Percentiles rank a stretch among this genome's conserved stretches.
These are phyloP conservation scores for Taenioides sp. DNA, from an alignment of 2,797 vertebrate species.

Conservation along the genomic window DNA sequence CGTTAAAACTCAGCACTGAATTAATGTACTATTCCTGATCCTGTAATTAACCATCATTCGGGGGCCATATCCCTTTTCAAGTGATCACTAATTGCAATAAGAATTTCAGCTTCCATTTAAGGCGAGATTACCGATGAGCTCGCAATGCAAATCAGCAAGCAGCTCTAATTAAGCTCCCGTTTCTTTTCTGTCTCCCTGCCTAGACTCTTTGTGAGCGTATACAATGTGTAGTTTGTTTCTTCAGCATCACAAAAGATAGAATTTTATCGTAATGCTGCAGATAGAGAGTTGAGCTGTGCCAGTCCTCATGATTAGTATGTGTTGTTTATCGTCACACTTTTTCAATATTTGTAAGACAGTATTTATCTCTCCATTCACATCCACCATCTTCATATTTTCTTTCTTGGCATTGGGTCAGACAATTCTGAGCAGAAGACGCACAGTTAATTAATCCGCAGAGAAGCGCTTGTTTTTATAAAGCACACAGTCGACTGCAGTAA, in stretches of 20 bases:
- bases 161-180: conserved; percentile 70
- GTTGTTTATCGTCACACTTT: conserved; percentile 31
- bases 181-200: conserved; percentile 53
- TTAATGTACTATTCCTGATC: conserved; percentile 74
- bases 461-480: conserved; percentile 17
- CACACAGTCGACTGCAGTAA: conserved; percentile 6
- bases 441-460: conserved; percentile 46
- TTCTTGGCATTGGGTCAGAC: conserved; percentile 31
- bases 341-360: conserved; percentile 26
- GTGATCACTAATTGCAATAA: conserved; percentile 78
- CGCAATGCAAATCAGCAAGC: conserved; percentile 72
- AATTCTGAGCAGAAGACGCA: conserved; percentile 23
- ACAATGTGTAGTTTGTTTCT: conserved; percentile 71
- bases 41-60: conserved; percentile 76
- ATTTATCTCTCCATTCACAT: conserved; percentile 35
- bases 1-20: conserved; percentile 70
- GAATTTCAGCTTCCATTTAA: conserved; percentile 76
- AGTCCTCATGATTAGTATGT: conserved; percentile 51
- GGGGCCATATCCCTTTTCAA: conserved; percentile 75
- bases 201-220: conserved; percentile 58
- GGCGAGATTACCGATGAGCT: conserved; percentile 71
- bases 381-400: conserved; percentile 4
- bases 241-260: conserved; percentile 58
- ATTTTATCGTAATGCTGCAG: conserved; percentile 69
- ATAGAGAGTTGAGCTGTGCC: conserved; percentile 51